Evolutionary conservation across 1,140 invertebrate species (phyloP).

Genomic region (Galleria mellonella): DNA sequence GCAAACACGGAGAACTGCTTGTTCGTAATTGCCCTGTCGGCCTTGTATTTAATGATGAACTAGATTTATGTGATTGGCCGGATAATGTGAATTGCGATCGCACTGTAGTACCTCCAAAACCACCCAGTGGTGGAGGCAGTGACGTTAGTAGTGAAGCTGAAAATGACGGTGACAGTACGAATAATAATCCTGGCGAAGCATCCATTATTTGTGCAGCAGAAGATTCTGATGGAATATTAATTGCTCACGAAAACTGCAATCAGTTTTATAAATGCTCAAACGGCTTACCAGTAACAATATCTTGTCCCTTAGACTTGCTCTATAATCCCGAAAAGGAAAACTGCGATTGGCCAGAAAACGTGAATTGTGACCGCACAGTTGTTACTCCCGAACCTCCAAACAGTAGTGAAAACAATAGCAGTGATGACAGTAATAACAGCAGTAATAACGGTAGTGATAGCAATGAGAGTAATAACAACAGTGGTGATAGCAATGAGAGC

Average conservation of each 20-base stretch:
- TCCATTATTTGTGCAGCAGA: slow-evolving; percentile 5
- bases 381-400: no score
- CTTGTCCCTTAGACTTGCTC: slow-evolving; percentile 5
- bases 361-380: slow-evolving; percentile 51
- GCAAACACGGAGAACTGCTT: slow-evolving; percentile 17
- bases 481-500: no score
- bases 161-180: background rate
- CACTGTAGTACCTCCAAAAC: no score
- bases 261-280: slow-evolving; percentile 13
- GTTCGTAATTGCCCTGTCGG: slow-evolving; percentile 10
- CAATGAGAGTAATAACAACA: no score
- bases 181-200: slow-evolving; percentile 8
- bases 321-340: slow-evolving; percentile 13
- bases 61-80: slow-evolving; percentile 59
- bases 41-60: slow-evolving; percentile 27
- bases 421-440: background rate
- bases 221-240: slow-evolving; percentile 14
- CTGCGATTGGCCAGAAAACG: slow-evolving; percentile 67
- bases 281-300: slow-evolving; percentile 9
- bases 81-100: slow-evolving; percentile 59
- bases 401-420: no score
- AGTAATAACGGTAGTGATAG: no score
- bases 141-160: background rate
- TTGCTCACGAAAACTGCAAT: slow-evolving; percentile 18
- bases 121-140: no score